Percentiles rank a stretch among this genome's conserved stretches.
These are phyloP conservation scores for Argyresthia goedartella DNA, from an alignment of 2,888 invertebrate species.

Conservation along the genomic window DNA sequence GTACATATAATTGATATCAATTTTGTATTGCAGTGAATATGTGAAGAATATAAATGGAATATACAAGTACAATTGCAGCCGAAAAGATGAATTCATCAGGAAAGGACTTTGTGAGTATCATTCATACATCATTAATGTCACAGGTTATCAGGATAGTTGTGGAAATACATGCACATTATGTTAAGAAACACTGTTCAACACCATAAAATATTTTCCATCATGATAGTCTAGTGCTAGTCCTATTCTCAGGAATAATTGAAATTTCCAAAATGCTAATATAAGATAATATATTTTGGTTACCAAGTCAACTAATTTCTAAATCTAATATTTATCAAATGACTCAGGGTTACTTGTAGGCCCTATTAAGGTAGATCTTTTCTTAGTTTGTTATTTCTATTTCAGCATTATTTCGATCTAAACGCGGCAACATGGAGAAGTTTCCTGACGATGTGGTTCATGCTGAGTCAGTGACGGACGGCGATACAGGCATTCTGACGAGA, in stretches of 20 bases:
- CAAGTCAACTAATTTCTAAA: not conserved
- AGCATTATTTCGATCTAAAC: slow-evolving; percentile 75
- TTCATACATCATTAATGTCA: not conserved
- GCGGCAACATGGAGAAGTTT: slow-evolving; percentile 82
- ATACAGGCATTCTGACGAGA: slow-evolving; percentile 76
- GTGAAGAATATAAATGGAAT: slow-evolving; percentile 79
- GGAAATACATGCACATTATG: too few species aligned
- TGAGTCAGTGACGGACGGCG: slow-evolving; percentile 78
- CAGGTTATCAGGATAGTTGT: too few species aligned
- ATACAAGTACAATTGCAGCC: slow-evolving; percentile 81
- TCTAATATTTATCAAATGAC: too few species aligned
- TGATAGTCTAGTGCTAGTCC: too few species aligned
- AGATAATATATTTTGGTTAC: not conserved
- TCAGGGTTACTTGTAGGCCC: too few species aligned
- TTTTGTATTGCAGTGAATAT: slow-evolving; percentile 77
- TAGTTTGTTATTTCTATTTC: slow-evolving; percentile 17
- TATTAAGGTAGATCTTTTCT: not conserved
- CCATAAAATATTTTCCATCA: too few species aligned
- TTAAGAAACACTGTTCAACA: too few species aligned
- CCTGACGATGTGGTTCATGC: slow-evolving; percentile 82
- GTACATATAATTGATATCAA: not conserved
- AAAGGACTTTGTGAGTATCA: slow-evolving; percentile 81
- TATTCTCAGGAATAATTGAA: too few species aligned
- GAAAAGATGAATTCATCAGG: slow-evolving; percentile 84
- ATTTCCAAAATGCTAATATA: too few species aligned